Percentiles rank a stretch among this genome's conserved stretches.
Evolutionary conservation across 92 coral and sea anemone genomes (phyloP).

Genomic region (Pocillopora meandrina): DNA sequence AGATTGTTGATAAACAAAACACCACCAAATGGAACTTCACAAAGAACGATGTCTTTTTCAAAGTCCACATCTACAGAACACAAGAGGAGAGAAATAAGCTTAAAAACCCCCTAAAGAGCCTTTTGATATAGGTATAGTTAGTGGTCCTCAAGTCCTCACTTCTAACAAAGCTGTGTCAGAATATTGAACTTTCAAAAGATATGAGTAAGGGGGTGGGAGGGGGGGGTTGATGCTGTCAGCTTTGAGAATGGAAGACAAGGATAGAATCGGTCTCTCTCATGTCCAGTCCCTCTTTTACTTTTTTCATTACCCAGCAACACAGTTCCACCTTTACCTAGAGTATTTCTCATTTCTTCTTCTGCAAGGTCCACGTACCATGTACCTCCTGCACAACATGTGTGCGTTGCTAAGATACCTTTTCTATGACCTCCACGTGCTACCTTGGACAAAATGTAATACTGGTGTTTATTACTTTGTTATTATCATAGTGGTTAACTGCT

Average conservation of each 20-base stretch:
- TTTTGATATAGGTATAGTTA: too few relatives aligned
- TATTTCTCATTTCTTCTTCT: constrained; percentile 68
- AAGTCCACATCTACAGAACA: constrained; percentile 60
- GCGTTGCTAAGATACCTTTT: constrained; percentile 71
- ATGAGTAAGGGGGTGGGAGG: too few relatives aligned
- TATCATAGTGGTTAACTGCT: too few relatives aligned
- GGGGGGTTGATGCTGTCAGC: too few relatives aligned
- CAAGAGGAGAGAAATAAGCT: not conserved
- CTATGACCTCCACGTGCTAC: constrained; percentile 83
- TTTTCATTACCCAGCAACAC: too few relatives aligned
- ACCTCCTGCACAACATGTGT: constrained; percentile 85
- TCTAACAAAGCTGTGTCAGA: too few relatives aligned
- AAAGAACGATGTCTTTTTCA: constrained; percentile 74
- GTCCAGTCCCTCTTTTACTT: too few relatives aligned
- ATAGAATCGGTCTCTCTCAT: too few relatives aligned
- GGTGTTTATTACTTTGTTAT: not conserved
- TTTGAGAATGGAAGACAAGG: too few relatives aligned
- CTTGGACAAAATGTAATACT: constrained; percentile 19
- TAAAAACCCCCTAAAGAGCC: too few relatives aligned
- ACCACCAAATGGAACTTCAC: constrained; percentile 90
- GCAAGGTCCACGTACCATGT: constrained; percentile 82
- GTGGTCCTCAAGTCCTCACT: too few relatives aligned
- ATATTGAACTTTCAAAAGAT: too few relatives aligned
- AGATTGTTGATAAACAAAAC: constrained; percentile 78
- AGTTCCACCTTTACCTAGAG: constrained; percentile 51